phyloP scores from a whole-genome alignment of 2,113 vertebrate genomes.

The Terrapene triunguis region DNA sequence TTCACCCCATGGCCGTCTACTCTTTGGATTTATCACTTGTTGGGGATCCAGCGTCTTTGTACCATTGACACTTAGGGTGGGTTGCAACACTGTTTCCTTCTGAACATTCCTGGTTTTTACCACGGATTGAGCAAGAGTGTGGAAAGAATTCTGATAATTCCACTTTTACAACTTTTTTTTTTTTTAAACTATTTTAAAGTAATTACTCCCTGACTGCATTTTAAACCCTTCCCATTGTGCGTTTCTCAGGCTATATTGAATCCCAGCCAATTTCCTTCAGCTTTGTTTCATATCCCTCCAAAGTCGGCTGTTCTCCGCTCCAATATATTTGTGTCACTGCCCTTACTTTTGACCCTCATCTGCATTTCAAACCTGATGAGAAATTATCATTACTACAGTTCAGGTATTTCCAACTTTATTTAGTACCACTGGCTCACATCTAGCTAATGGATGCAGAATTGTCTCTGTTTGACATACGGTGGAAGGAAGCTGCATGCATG shows the following conservation, averaged over 20 bases:
- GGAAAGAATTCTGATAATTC: background rate
- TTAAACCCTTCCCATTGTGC: conserved; percentile 37
- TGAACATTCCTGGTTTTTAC: background rate
- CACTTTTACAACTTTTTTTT: no score
- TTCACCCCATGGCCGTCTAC: background rate
- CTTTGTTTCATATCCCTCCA: conserved; percentile 64
- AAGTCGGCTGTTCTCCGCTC: conserved; percentile 54
- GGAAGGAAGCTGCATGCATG: conserved; percentile 69
- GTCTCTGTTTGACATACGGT: background rate
- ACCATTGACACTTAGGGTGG: background rate
- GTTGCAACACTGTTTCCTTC: background rate
- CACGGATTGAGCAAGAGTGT: background rate
- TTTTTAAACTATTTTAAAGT: background rate
- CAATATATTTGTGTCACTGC: conserved; percentile 58
- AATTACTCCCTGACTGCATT: conserved; percentile 51
- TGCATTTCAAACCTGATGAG: conserved; percentile 67
- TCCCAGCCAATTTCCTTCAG: conserved; percentile 56
- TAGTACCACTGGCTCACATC: conserved; percentile 54
- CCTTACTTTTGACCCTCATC: conserved; percentile 68
- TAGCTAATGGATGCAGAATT: conserved; percentile 46
- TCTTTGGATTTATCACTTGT: background rate
- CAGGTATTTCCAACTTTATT: conserved; percentile 56
- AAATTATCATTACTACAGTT: conserved; percentile 35
- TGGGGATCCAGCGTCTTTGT: rapidly evolving
- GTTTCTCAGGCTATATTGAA: conserved; percentile 62